Base-by-base conservation (phyloP, 2,888 invertebrate genomes). In the Macrostomum cliftonense region DNA sequence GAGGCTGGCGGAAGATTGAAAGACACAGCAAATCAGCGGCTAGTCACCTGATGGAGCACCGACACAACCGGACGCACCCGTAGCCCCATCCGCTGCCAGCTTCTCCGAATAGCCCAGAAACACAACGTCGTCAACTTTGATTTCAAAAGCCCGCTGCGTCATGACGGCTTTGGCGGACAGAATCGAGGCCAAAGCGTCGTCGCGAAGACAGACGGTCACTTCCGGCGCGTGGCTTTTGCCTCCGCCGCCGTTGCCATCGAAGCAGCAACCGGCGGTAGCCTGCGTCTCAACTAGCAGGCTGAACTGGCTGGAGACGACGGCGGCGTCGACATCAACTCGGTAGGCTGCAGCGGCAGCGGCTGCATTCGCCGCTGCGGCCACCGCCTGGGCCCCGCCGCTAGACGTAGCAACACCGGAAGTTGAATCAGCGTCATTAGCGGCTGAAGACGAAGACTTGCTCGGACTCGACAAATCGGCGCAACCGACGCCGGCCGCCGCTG, bases 101-200 rank as follows among this genome's bases (percentile, higher is more conserved):
- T 9, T 28, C 28, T 28, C 28, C 28, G 93, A 91, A 70, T 88
- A 89, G 0, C 91, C 87, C 12, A 93, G 85, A 73, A 93, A 93
- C 42, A 89, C 75, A 0, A 91, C 85, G 75, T 91, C 87, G 71
- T 93, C 89, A 0, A 93, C 81, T 76, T 91, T 89, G 0, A 91
- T 73, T 67, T 89, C 89, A 73, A 93, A 88, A 66, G 87, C 87
- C 54, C 81, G 77, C 62, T 84, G 84, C 63, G 86, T 88, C 17
- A 91, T 71, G 60, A 86, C 84, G 12, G 81, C 78, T 43, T 88
- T 88, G 0, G 89, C 88, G 7, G 63, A 61, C 39, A 68, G 54
- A 17, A 67, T 53, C 43, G 58, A 60, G 4, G 63, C 62, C 36
- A 67, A 49, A 14, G 57, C 61, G 17, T 53, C 47, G 42, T 57